A percentile compares a stretch with the other conserved stretches of the same genome.
These are phyloP conservation scores for Dendroctonus ponderosae DNA, from an alignment of 1,140 invertebrate genomes.

Conservation along the genomic window DNA sequence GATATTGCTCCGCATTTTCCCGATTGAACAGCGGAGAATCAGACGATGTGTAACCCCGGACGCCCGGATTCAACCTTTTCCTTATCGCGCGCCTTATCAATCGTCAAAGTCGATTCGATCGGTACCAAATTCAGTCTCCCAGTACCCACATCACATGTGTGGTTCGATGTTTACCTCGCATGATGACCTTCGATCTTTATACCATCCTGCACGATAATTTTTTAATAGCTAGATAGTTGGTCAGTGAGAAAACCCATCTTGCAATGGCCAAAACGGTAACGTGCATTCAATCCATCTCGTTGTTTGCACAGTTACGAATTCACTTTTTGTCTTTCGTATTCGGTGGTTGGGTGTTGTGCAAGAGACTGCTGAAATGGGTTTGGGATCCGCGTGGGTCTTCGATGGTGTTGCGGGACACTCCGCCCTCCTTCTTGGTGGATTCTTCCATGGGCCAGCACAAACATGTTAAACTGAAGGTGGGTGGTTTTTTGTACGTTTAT, in stretches of 20 bases:
- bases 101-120: slow-evolving; percentile 8
- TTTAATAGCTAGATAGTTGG: slow-evolving; percentile 9
- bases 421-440: slow-evolving; percentile 61
- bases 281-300: slow-evolving; percentile 53
- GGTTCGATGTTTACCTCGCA: slow-evolving; percentile 12
- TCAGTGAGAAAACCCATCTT: background rate
- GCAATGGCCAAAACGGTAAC: slow-evolving; percentile 27
- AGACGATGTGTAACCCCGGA: too few relatives aligned
- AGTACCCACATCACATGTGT: slow-evolving; percentile 10
- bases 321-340: slow-evolving; percentile 55
- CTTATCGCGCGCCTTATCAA: slow-evolving; percentile 4
- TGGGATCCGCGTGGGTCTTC: slow-evolving; percentile 56
- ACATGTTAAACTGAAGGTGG: slow-evolving; percentile 66
- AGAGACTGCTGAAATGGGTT: slow-evolving; percentile 53
- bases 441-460: slow-evolving; percentile 61
- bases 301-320: slow-evolving; percentile 53
- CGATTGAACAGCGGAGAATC: too few relatives aligned
- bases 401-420: slow-evolving; percentile 56
- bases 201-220: slow-evolving; percentile 13
- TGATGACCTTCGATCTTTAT: slow-evolving; percentile 20
- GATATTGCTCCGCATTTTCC: too few relatives aligned
- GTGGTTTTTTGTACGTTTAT: slow-evolving; percentile 8
- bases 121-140: slow-evolving; percentile 17
- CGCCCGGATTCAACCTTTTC: too few relatives aligned
- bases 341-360: slow-evolving; percentile 56